Percentiles rank a stretch among this genome's conserved stretches.
These are phyloP conservation scores for Drosophila robusta DNA, from an alignment of 2,888 invertebrate species.

Conservation along the genomic window DNA sequence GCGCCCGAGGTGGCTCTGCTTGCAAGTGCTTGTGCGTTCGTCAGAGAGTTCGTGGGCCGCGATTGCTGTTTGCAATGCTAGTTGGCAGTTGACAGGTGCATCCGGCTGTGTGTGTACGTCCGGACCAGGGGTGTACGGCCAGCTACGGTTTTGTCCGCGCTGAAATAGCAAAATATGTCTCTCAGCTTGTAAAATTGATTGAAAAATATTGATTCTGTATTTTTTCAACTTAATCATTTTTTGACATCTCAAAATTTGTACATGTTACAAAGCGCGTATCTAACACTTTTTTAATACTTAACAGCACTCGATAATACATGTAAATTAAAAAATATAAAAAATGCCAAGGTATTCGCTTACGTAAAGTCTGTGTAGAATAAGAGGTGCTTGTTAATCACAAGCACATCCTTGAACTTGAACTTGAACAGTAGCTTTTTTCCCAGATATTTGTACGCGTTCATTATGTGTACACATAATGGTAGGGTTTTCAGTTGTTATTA, in stretches of 20 bases:
- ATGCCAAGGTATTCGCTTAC: too few relatives aligned
- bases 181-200: constrained; percentile 61
- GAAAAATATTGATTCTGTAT: constrained; percentile 62
- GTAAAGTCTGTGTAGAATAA: too few relatives aligned
- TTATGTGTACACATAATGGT: too few relatives aligned
- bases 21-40: constrained; percentile 48
- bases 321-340: too few relatives aligned
- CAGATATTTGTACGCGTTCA: too few relatives aligned
- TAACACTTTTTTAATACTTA: too few relatives aligned
- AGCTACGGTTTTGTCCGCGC: background rate
- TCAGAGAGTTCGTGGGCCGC: constrained; percentile 25
- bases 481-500: too few relatives aligned
- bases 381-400: too few relatives aligned
- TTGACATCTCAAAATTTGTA: constrained; percentile 14
- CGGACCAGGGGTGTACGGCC: constrained; percentile 10
- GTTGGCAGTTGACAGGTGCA: constrained; percentile 53
- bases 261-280: background rate
- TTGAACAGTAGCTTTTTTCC: too few relatives aligned
- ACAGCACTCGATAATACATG: too few relatives aligned
- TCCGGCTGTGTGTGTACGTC: constrained; percentile 43
- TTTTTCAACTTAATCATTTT: constrained; percentile 30
- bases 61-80: constrained; percentile 48
- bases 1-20: constrained; percentile 39
- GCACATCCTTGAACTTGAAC: too few relatives aligned
- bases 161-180: constrained; percentile 55